Evolutionary conservation across 2,113 vertebrate genomes (phyloP), one percentile per base, ranked within the genome.

Genomic region (Callorhinus ursinus): DNA sequence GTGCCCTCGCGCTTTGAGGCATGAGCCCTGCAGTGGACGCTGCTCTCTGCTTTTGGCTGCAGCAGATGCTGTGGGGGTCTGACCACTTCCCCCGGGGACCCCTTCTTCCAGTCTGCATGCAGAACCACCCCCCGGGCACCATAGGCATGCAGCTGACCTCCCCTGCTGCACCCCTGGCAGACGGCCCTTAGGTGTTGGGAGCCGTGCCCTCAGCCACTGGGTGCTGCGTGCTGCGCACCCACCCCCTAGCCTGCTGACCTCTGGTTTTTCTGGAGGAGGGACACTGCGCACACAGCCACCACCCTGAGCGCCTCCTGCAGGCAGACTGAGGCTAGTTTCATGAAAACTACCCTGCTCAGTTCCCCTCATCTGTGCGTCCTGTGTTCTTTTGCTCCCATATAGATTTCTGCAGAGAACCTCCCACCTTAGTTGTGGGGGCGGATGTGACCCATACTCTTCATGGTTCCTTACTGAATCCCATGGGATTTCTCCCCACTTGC

Each of bases 351-450:
- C 31, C 85, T 1, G 36, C 18, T 24, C 1, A 12, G 55, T 14
- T 31, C 42, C n/a, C 36, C 49, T 57, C 63, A 14, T 42, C 61
- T 28, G n/a, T 16, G 28, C 4, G 2, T 11, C 51, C 9, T 16
- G 16, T 5, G 22, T 1, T 21, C 28, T 19, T 10, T 16, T 7
- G 4, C n/a, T 15, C 61, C 14, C 11, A 1, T 0, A 3, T 0
- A 1, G 13, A 16, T 22, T 22, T 24, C 51, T 57, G 28, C 8
- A 1, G 77, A 13, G 28, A 24, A 71, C 3, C 0, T 26, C 36
- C n/a, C 76, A 14, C 11, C 2, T 7, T 7, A 14, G 61, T 12
- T 5, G 36, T 0, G 0, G 11, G 21, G 16, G 24, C 14, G 9
- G 51, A 57, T 3, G 1, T 1, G 26, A 91, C 18, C 7, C 9